phyloP scores from a whole-genome alignment of 2,888 invertebrate species.

The Hymenopus coronatus region DNA sequence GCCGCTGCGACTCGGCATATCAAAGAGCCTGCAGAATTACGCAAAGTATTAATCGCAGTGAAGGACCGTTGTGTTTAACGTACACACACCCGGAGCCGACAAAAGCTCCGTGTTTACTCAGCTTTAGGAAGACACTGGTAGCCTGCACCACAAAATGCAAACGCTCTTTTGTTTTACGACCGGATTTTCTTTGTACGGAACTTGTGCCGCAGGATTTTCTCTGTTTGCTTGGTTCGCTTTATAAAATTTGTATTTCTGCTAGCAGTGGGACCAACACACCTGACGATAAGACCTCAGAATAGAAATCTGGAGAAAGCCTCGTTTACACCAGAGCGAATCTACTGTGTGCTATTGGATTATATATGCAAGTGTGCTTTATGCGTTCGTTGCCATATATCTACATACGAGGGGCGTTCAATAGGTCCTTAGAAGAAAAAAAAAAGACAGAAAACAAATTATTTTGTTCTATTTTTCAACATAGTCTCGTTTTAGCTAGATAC shows the following conservation, averaged over 20 bases:
- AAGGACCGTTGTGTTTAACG: not conserved
- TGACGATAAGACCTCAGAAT: not conserved
- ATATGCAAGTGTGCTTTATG: no score
- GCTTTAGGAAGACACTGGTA: not conserved
- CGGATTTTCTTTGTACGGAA: not conserved
- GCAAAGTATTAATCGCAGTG: not conserved
- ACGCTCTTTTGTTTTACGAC: not conserved
- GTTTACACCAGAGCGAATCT: not conserved
- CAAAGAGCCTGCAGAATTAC: not conserved
- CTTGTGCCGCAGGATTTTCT: not conserved
- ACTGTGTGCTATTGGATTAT: no score
- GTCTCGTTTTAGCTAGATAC: no score
- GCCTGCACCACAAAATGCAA: not conserved
- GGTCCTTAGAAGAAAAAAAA: no score
- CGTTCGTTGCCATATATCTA: no score
- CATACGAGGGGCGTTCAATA: no score
- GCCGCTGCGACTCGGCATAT: no score
- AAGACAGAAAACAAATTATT: no score
- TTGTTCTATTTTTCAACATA: no score
- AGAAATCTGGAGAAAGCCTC: not conserved
- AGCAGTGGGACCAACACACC: not conserved
- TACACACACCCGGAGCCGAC: not conserved
- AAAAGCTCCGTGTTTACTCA: not conserved
- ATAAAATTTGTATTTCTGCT: not conserved
- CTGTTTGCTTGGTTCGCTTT: not conserved